A percentile compares a stretch with the other conserved stretches of the same genome.
phyloP scores from a whole-genome alignment of 2,113 vertebrate genomes.

The Crotalus helleri region DNA sequence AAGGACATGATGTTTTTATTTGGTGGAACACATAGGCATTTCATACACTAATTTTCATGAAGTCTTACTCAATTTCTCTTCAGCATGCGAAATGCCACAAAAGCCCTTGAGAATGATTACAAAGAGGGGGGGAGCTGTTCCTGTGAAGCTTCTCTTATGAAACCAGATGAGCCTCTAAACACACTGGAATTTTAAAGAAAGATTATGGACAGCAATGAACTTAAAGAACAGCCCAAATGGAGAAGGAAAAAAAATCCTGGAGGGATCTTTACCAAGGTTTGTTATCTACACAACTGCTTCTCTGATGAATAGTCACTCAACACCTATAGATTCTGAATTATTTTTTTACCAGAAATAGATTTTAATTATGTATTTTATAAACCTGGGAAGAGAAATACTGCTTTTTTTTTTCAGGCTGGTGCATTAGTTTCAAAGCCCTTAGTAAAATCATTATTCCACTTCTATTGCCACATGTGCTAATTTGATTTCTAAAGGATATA shows the following conservation, averaged over 20 bases:
- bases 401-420: neutral
- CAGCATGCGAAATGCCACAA: neutral
- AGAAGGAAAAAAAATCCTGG: neutral
- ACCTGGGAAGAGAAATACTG: neutral
- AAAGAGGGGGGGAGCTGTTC: accelerated
- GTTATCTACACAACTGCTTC: constrained; percentile 24
- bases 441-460: neutral
- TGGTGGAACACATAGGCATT: accelerated
- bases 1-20: neutral
- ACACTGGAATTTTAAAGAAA: constrained; percentile 3
- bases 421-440: neutral
- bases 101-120: neutral
- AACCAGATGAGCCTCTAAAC: neutral
- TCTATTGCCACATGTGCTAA: constrained; percentile 1
- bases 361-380: constrained; percentile 33
- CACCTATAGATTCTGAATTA: constrained; percentile 6
- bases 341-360: neutral
- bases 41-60: neutral
- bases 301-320: constrained; percentile 43
- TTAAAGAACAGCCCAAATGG: constrained; percentile 10
- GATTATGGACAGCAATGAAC: constrained; percentile 1
- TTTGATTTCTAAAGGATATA: constrained; percentile 15
- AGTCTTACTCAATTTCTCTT: neutral
- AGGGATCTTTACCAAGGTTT: neutral
- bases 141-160: neutral